Evolutionary conservation across 2,113 vertebrate genomes (phyloP), one percentile per base, ranked within the genome.

Genomic region (Laticauda laticaudata): DNA sequence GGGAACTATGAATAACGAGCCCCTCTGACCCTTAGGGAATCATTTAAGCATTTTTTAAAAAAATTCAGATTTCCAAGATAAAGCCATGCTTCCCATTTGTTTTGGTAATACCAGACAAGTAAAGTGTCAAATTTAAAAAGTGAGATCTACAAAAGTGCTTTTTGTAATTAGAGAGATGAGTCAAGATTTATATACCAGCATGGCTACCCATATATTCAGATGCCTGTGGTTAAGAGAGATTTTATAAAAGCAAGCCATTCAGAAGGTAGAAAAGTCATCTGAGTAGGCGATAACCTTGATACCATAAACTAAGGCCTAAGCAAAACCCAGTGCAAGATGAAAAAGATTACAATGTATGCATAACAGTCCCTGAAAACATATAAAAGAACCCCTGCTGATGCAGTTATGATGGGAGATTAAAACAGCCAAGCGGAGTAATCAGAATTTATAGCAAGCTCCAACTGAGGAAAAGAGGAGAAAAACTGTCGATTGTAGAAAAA

Each of bases 381-480:
- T 93, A 95, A 94, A 96, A 95, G 95, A 93, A 95, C 95, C 94
- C 95, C 96, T 94, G 92, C 94, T 92, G 94, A 96, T 94, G 89
- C 88, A 75, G 94, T 96, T 96, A 95, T 0, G 24, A 93, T 93
- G 89, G 34, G 21, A 95, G 88, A 94, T 95, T 94, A 87, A 90
- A 93, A 88, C 9, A 92, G 96, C 92, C 95, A 94, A 95, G 95
- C 61, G 93, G 92, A 92, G 90, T 94, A 92, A 93, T 24, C 86
- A 89, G 64, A 92, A 92, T 48, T 93, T 92, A 86, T 1, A 0
- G 94, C 59, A 95, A 93, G 93, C 81, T 93, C 92, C 53, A 34
- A 90, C 21, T 86, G 92, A 86, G 56, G 48, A 92, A 53, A 45
- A 87, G 0, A 39, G 18, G 18, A 34, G 5, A 1, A 61, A 2